These are phyloP conservation scores for Tonatia bakeri DNA, from an alignment of 2,113 vertebrate genomes.

Conservation along the genomic window DNA sequence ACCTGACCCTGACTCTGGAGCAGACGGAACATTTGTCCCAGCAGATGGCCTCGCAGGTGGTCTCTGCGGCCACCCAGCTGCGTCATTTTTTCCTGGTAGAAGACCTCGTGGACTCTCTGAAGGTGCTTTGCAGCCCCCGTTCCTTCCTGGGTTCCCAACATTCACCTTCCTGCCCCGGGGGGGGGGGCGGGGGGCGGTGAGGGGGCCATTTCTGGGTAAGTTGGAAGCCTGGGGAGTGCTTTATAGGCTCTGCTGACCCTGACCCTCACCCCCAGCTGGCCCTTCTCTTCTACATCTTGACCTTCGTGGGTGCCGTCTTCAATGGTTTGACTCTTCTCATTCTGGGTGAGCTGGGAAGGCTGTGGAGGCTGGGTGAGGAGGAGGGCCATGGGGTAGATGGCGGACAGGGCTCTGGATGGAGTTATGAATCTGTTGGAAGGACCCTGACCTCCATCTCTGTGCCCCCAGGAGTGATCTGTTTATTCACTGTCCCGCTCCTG, in stretches of 20 bases:
- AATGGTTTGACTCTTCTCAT: constrained; percentile 93
- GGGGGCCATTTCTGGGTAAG: background rate
- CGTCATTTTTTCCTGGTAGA: constrained; percentile 88
- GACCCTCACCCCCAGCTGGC: constrained; percentile 80
- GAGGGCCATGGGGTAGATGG: background rate
- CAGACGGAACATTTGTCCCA: constrained; percentile 82
- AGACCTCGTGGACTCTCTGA: constrained; percentile 89
- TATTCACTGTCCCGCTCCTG: constrained; percentile 92
- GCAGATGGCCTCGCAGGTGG: constrained; percentile 76
- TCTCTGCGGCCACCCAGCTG: constrained; percentile 79
- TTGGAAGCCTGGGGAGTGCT: background rate
- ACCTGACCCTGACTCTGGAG: constrained; percentile 85
- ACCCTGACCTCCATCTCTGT: background rate
- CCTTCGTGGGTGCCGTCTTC: constrained; percentile 88
- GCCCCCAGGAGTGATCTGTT: constrained; percentile 85
- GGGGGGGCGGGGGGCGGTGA: background rate
- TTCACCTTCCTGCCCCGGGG: background rate
- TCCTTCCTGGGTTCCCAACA: background rate
- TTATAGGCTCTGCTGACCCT: background rate
- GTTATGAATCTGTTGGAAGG: background rate
- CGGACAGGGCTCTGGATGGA: background rate
- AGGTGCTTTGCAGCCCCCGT: constrained; percentile 78
- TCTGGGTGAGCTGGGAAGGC: constrained; percentile 82
- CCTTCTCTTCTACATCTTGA: constrained; percentile 90
- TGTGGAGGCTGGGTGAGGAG: background rate